A percentile compares a stretch with the other conserved stretches of the same genome.
Conservation (phyloP, 2,888 invertebrate genomes). For the Lepidocyrtoides sp. region DNA sequence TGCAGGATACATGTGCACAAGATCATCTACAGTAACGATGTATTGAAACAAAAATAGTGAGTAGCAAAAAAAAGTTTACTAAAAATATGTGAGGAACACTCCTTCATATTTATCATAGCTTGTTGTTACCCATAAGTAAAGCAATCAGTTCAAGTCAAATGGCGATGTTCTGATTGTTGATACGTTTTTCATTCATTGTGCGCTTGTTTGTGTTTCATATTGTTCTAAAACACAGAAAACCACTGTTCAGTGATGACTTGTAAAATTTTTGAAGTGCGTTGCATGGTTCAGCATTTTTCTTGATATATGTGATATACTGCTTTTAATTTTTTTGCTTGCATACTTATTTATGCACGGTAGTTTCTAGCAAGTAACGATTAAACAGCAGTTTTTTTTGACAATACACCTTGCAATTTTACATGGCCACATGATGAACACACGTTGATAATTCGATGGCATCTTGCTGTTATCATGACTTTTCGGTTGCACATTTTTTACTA, state of each 20-base stretch:
- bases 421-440: conserved; percentile 1
- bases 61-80: background rate
- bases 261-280: conserved; percentile 3
- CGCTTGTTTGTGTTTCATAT: background rate
- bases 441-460: conserved; percentile 25
- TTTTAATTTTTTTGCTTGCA: background rate
- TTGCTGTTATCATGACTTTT: conserved; percentile 45
- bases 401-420: conserved; percentile 12
- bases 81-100: conserved; percentile 14
- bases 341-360: background rate
- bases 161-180: conserved; percentile 25
- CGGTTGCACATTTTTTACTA: conserved; percentile 27
- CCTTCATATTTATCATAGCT: conserved; percentile 59
- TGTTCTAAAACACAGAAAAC: background rate
- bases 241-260: conserved; percentile 21
- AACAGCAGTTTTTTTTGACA: conserved; percentile 37
- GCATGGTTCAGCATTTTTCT: conserved; percentile 1
- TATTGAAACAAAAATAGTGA: no score
- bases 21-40: no score
- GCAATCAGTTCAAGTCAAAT: conserved; percentile 28
- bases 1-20: no score
- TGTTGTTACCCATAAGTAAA: conserved; percentile 28
- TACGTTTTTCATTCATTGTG: conserved; percentile 54
- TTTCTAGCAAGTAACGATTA: conserved; percentile 44
- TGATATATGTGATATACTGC: conserved; percentile 45